Base-by-base conservation (phyloP, 2,113 vertebrate species). In the Pterocles gutturalis region DNA sequence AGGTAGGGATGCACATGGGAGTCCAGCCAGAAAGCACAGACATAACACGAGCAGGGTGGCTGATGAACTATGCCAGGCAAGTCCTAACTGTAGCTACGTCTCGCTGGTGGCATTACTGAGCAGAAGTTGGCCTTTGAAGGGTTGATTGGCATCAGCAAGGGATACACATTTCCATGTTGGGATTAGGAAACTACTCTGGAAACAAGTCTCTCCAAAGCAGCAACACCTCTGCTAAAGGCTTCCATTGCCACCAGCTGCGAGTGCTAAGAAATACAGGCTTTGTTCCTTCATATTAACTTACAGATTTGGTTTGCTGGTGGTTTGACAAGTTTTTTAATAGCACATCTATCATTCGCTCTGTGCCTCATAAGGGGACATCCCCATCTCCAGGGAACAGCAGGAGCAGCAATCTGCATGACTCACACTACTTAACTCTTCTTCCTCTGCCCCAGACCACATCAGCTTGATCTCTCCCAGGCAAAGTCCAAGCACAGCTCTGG, bases 11-110 rank as follows among this genome's bases (percentile, higher is more conserved):
- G 20, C 62, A 38, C 8, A 4, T 4, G 5, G 13, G 10, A 81
- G 21, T 22, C 54, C 54, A 64, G n/a, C 9, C n/a, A 82, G 57
- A 75, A 83, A 66, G 13, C 61, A 61, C 45, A 78, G 51, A 70
- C 6, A 12, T 69, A 72, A 43, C 11, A n/a, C 0, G 0, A 87
- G 45, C 21, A 64, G 48, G 13, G 28, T 7, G 38, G 29, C 21
- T 61, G 26, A 33, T 28, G 11, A 90, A 67, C 33, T 29, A 5
- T 13, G 29, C 19, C 73, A 57, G 26, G 9, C 21, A 82, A 84
- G 34, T 45, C 54, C 25, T 65, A 86, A 48, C 55, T 25, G 8
- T 25, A 78, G 38, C 61, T 60, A 24, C 34, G 51, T 29, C 29
- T 83, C 19, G 11, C 31, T 65, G 38, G 22, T 54, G 36, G n/a